phyloP scores from a whole-genome alignment of 2,888 invertebrate genomes.

The Melipona beecheii region DNA sequence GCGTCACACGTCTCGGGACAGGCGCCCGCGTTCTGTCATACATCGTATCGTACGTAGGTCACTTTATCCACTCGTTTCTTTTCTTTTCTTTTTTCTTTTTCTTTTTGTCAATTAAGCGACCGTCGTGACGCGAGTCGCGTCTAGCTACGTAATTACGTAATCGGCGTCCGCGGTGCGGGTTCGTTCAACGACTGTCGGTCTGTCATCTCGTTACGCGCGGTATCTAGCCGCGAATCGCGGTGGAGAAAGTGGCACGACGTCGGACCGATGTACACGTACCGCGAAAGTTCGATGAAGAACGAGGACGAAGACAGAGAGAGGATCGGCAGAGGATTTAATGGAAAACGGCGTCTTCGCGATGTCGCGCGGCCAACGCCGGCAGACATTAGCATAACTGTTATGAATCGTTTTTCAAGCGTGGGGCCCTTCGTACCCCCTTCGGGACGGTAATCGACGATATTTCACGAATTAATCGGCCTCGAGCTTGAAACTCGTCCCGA shows the following conservation, averaged over 20 bases:
- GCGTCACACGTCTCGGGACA: constrained; percentile 49
- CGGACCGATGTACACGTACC: background rate
- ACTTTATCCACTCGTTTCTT: background rate
- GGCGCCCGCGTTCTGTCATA: constrained; percentile 7
- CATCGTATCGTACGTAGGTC: constrained; percentile 17
- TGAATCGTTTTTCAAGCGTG: constrained; percentile 42
- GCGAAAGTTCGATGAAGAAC: constrained; percentile 41
- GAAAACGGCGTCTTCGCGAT: constrained; percentile 28
- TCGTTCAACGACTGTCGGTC: constrained; percentile 9
- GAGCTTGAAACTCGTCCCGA: constrained; percentile 45
- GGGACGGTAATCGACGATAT: constrained; percentile 51
- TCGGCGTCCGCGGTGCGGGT: background rate
- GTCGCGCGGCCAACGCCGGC: constrained; percentile 46
- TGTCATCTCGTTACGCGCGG: constrained; percentile 8
- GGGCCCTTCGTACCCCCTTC: constrained; percentile 31
- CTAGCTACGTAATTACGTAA: background rate
- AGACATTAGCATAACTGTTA: constrained; percentile 57
- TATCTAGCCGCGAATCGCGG: background rate
- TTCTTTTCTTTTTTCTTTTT: background rate
- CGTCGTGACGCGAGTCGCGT: background rate
- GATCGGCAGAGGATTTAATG: constrained; percentile 43
- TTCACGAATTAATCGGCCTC: constrained; percentile 61
- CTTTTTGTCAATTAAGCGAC: constrained; percentile 4
- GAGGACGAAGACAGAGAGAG: constrained; percentile 23
- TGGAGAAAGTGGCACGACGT: constrained; percentile 15